A percentile compares a stretch with the other conserved stretches of the same genome.
Evolutionary conservation across 2,888 invertebrate genomes (phyloP).

Genomic region (Agrypnus murinus): DNA sequence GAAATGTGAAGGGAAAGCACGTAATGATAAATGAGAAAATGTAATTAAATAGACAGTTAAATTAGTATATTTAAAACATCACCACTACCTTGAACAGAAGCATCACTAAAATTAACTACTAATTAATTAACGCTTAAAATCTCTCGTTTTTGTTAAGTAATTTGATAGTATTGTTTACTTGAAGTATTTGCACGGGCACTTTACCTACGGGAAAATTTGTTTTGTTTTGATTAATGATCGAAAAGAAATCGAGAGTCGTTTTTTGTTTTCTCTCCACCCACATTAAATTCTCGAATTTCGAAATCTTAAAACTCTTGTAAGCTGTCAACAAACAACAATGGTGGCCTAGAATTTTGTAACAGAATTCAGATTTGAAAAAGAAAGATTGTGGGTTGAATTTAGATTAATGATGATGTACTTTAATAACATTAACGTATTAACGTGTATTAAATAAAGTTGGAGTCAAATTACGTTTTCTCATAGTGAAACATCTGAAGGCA

Average conservation of each 20-base stretch:
- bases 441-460: constrained; percentile 8
- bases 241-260: too few relatives aligned
- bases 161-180: neutral
- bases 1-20: constrained; percentile 11
- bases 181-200: neutral
- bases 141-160: neutral
- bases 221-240: neutral
- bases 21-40: constrained; percentile 5
- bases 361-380: constrained; percentile 20
- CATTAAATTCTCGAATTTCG: constrained; percentile 3
- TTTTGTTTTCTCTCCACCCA: neutral
- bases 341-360: neutral
- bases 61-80: constrained; percentile 3
- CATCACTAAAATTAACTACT: neutral
- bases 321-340: constrained; percentile 5
- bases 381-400: constrained; percentile 3
- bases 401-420: constrained; percentile 16
- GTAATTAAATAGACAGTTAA: constrained; percentile 13
- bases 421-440: too few relatives aligned
- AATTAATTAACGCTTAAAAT: too few relatives aligned
- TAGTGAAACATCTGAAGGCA: constrained; percentile 23
- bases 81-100: constrained; percentile 9
- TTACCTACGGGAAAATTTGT: neutral
- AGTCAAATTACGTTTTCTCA: constrained; percentile 18
- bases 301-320: constrained; percentile 5